Evolutionary conservation across 2,888 invertebrate species (phyloP).

Genomic region (Abscondita cerata): DNA sequence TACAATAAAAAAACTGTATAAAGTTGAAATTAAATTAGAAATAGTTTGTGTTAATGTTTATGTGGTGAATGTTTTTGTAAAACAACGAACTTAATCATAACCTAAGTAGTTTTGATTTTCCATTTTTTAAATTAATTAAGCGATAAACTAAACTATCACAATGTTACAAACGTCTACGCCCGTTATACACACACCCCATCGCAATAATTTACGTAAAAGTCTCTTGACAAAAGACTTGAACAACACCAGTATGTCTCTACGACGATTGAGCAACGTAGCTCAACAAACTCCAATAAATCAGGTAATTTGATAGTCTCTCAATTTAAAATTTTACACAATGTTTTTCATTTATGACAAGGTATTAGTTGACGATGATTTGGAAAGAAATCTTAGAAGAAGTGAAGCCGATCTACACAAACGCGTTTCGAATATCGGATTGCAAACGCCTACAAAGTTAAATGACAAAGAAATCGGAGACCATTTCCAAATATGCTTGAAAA

Average conservation of each 20-base stretch:
- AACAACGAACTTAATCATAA: too few species aligned
- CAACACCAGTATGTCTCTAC: conserved; percentile 1
- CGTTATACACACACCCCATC: background rate
- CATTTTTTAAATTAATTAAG: too few species aligned
- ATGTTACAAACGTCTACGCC: conserved; percentile 13
- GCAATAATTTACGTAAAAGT: conserved; percentile 15
- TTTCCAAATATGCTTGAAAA: conserved; percentile 76
- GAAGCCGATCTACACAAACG: conserved; percentile 44
- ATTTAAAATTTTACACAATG: conserved; percentile 4
- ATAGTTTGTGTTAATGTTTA: too few species aligned
- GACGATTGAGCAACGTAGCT: conserved; percentile 10
- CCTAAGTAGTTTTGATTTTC: too few species aligned
- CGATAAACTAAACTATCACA: too few species aligned
- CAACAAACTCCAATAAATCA: background rate
- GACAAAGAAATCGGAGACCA: conserved; percentile 68
- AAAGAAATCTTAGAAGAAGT: conserved; percentile 60
- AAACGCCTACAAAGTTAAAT: conserved; percentile 53
- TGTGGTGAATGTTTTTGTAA: too few species aligned
- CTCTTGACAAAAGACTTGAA: conserved; percentile 9
- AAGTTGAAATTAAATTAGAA: too few species aligned
- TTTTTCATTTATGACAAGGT: conserved; percentile 48
- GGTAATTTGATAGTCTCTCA: too few species aligned
- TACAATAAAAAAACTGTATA: too few species aligned
- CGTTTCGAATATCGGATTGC: conserved; percentile 36
- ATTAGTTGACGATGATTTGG: conserved; percentile 68